Percentiles rank a stretch among this genome's conserved stretches.
Evolutionary conservation across 2,797 vertebrate genomes (phyloP).

Genomic region (Schizothorax lantsangensis): DNA sequence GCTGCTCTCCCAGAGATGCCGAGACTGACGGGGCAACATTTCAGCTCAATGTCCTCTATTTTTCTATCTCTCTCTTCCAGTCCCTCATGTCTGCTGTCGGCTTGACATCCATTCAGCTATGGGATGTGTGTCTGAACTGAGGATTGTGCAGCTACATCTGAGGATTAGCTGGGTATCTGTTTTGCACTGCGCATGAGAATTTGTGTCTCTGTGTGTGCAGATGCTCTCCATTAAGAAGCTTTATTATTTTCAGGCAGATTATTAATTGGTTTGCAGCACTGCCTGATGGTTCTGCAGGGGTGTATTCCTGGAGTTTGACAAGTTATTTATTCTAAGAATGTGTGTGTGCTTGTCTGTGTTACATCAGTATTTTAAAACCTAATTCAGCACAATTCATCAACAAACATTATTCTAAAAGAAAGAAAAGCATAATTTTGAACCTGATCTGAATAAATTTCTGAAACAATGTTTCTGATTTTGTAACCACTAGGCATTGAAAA

Average conservation of each 20-base stretch:
- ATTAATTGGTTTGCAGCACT: slow-evolving; percentile 41
- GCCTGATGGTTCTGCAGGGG: neutral
- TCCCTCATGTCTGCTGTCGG: slow-evolving; percentile 18
- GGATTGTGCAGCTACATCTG: slow-evolving; percentile 19
- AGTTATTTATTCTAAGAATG: slow-evolving; percentile 1
- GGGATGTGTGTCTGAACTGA: slow-evolving; percentile 33
- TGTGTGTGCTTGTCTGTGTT: neutral
- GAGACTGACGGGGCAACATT: slow-evolving; percentile 20
- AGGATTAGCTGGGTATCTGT: slow-evolving; percentile 44
- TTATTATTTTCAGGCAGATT: slow-evolving; percentile 37
- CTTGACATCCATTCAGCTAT: slow-evolving; percentile 27
- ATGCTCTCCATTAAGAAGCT: slow-evolving; percentile 6
- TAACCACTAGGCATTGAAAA: neutral
- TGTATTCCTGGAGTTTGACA: slow-evolving; percentile 32
- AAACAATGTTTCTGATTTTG: neutral
- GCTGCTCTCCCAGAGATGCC: slow-evolving; percentile 17
- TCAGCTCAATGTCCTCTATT: slow-evolving; percentile 30
- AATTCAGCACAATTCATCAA: neutral
- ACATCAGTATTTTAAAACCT: neutral
- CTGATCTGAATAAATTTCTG: neutral
- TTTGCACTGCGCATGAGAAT: slow-evolving; percentile 20
- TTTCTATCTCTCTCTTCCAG: neutral
- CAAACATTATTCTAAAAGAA: neutral
- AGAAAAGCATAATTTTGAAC: neutral
- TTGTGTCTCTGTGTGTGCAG: neutral